These are phyloP conservation scores for Antedon bifida DNA, from an alignment of 35 echinoderm and acorn worm species.

Conservation along the genomic window DNA sequence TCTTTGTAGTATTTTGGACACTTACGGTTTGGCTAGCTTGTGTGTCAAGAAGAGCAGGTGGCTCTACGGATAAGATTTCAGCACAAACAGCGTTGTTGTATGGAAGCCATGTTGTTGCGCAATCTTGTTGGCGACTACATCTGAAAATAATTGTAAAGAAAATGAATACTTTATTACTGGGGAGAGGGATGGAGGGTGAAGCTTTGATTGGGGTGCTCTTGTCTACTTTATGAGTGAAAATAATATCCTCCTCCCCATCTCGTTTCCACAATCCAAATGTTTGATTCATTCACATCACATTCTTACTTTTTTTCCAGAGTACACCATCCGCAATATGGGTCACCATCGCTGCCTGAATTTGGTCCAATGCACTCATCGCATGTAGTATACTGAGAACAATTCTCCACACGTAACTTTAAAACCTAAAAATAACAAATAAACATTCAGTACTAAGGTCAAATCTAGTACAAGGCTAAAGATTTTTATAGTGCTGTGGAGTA, in stretches of 20 bases:
- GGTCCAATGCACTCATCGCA: slow-evolving; percentile 25
- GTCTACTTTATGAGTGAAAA: no score
- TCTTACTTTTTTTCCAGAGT: slow-evolving; percentile 15
- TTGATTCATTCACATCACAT: no score
- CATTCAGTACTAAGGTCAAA: no score
- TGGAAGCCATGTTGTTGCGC: slow-evolving; percentile 4
- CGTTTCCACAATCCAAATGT: no score
- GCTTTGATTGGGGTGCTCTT: no score
- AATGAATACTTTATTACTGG: no score
- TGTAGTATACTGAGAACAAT: slow-evolving; percentile 12
- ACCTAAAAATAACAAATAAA: slow-evolving; percentile 7
- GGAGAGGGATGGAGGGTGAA: no score
- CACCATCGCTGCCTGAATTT: background rate
- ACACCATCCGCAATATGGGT: slow-evolving; percentile 30
- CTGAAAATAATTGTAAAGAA: no score
- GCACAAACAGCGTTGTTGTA: slow-evolving; percentile 11
- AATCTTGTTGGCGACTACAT: background rate
- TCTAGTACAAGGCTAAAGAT: no score
- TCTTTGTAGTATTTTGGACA: slow-evolving; percentile 12
- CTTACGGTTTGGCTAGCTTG: background rate
- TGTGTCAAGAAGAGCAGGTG: background rate
- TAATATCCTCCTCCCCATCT: no score
- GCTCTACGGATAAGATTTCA: background rate
- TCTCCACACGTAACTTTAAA: background rate
- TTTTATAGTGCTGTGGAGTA: no score